Conservation (phyloP, 2,797 vertebrate species). For the Urosaurus nigricauda region DNA sequence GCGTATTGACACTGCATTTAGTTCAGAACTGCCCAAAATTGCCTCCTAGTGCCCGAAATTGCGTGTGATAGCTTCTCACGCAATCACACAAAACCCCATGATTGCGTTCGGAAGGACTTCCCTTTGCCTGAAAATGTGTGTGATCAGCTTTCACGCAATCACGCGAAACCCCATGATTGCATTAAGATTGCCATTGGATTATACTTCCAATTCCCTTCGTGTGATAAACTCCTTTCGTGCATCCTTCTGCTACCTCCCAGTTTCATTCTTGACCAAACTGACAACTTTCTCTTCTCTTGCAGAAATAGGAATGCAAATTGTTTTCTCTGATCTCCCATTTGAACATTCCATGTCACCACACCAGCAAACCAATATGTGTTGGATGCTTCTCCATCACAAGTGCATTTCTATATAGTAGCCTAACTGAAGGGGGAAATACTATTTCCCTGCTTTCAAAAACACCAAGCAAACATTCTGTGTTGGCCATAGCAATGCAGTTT, state of each 20-base stretch:
- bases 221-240: too few species aligned
- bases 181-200: too few species aligned
- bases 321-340: not conserved
- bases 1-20: too few species aligned
- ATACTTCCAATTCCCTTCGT: too few species aligned
- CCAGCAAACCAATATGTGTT: constrained; percentile 10
- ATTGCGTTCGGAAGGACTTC: too few species aligned
- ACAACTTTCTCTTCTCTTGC: not conserved
- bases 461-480: not conserved
- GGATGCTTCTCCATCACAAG: constrained; percentile 13
- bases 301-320: not conserved
- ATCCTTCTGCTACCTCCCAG: not conserved
- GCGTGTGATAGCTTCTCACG: too few species aligned
- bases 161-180: too few species aligned
- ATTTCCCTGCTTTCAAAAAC: constrained; percentile 12
- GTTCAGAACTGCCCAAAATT: too few species aligned
- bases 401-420: constrained; percentile 1
- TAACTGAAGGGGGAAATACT: not conserved
- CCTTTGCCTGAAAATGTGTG: too few species aligned
- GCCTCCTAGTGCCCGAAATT: too few species aligned
- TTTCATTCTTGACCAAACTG: constrained; percentile 1
- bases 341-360: not conserved
- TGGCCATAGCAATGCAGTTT: not conserved
- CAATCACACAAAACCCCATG: too few species aligned
- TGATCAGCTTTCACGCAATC: too few species aligned